Percentiles rank a stretch among this genome's conserved stretches.
Conservation (phyloP, 1,140 invertebrate genomes). For the Ephestia elutella region DNA sequence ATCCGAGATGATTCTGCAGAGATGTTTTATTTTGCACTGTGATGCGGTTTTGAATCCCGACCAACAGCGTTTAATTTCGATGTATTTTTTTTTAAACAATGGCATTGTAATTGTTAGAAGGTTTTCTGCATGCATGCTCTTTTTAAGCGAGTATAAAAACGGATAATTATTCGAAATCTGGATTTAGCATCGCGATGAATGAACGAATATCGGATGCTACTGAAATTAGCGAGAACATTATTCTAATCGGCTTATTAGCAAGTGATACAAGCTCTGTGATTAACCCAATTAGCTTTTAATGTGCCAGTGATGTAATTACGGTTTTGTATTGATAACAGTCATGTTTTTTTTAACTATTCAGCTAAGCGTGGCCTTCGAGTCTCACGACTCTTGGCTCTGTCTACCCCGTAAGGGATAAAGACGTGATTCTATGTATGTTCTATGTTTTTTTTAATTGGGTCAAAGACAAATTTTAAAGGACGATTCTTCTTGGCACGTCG, state of each 20-base stretch:
- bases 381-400: no score
- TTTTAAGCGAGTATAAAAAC: no score
- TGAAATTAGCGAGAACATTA: neutral
- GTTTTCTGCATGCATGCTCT: no score
- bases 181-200: neutral
- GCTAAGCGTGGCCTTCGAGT: no score
- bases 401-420: no score
- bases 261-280: neutral
- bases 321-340: neutral
- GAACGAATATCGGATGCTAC: neutral
- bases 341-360: no score
- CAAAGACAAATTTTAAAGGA: no score
- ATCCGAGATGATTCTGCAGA: neutral
- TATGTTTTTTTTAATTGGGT: no score
- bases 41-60: neutral
- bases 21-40: neutral
- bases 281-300: conserved; percentile 1
- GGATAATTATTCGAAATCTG: no score
- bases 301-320: neutral
- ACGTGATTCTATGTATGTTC: no score
- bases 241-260: neutral
- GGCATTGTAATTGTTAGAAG: neutral
- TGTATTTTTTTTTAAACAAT: neutral
- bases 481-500: no score
- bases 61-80: neutral